Percentiles rank a stretch among this genome's conserved stretches.
Conservation (phyloP, 2,797 vertebrate species). For the Pseudochirops cupreus region DNA sequence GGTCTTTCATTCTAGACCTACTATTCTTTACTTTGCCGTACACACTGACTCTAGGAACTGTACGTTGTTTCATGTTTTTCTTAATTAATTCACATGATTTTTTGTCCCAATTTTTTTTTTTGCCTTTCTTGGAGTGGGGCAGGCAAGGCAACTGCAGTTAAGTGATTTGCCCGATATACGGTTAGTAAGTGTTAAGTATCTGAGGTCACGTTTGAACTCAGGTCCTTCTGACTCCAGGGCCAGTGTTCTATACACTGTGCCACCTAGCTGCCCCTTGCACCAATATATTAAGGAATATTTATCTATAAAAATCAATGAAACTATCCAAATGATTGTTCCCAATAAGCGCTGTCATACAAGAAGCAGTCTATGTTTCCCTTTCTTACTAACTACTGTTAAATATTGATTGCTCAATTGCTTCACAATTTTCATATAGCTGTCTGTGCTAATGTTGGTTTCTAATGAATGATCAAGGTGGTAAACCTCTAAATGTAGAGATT, state of each 20-base stretch:
- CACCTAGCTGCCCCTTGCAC: neutral
- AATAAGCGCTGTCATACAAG: neutral
- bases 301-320: neutral
- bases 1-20: neutral
- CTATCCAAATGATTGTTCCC: neutral
- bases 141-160: no score
- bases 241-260: no score
- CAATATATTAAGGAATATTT: neutral
- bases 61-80: neutral
- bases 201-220: no score
- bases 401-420: constrained; percentile 34
- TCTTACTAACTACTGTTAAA: constrained; percentile 23
- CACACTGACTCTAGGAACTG: neutral
- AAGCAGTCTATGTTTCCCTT: constrained; percentile 3
- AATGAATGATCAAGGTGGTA: constrained; percentile 72
- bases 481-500: constrained; percentile 62
- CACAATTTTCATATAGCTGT: neutral
- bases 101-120: no score
- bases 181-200: no score
- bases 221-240: no score
- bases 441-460: constrained; percentile 41
- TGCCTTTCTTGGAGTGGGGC: no score
- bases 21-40: neutral
- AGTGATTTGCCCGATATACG: no score
- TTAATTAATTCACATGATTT: neutral